Conservation (phyloP, 2,113 vertebrate genomes). For the Solea solea region DNA sequence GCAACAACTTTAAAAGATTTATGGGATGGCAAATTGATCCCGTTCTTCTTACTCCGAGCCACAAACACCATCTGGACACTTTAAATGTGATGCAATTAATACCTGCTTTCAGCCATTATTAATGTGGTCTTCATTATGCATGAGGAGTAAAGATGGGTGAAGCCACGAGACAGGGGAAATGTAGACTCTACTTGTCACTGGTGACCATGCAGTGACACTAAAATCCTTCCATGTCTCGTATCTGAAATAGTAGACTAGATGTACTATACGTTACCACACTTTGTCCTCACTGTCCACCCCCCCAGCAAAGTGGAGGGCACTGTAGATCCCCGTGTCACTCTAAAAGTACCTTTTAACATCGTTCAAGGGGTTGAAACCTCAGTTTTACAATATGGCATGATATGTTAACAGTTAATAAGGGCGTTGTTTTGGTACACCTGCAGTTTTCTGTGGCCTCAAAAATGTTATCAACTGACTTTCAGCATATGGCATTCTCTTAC, state of each 20-base stretch:
- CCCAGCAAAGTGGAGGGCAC: constrained; percentile 25
- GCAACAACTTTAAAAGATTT: constrained; percentile 47
- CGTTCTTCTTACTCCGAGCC: constrained; percentile 12
- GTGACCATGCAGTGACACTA: constrained; percentile 38
- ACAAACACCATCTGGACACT: constrained; percentile 44
- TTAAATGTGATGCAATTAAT: constrained; percentile 52
- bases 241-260: constrained; percentile 26
- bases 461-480: constrained; percentile 41
- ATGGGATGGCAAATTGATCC: constrained; percentile 58
- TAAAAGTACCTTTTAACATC: constrained; percentile 34
- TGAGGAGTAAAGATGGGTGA: constrained; percentile 45
- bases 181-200: constrained; percentile 34
- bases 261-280: constrained; percentile 45
- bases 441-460: constrained; percentile 10
- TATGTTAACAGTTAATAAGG: background rate
- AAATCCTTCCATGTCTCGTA: constrained; percentile 51
- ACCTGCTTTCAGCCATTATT: constrained; percentile 43
- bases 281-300: constrained; percentile 19
- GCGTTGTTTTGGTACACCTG: constrained; percentile 28
- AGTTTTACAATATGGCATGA: background rate
- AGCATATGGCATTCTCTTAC: constrained; percentile 62
- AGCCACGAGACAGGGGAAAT: constrained; percentile 7
- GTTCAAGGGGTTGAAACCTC: constrained; percentile 25
- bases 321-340: constrained; percentile 18
- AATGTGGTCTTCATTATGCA: constrained; percentile 65